Base-by-base conservation (phyloP, 1,140 invertebrate species). In the Protaetia brevitarsis region DNA sequence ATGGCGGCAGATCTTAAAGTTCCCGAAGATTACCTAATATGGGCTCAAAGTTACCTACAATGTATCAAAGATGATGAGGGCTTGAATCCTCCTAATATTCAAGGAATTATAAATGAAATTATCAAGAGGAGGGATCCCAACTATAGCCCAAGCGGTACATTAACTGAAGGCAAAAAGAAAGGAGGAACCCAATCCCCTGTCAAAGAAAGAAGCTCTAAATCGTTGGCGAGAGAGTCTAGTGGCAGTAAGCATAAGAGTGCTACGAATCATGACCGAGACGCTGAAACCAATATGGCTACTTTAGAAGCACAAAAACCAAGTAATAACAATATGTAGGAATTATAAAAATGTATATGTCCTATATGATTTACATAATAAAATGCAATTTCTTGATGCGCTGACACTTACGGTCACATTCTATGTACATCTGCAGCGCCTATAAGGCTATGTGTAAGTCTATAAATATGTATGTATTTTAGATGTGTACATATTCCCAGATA, bases 141-240 rank as follows among this genome's bases (percentile, higher is more conserved):
- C 41, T 51, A 51, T 5, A 5, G 3, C 2, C 11, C 71, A 74
- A 28, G 78, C 86, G 31, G 4, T 51, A 10, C 31, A 34, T 34
- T 23, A 23, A 21, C 6, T 23, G 41, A 51, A 51, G 11, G 7
- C 41, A 51, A 8, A 51, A 51, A 34, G 31, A 34, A 34, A 34
- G 2, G 4, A 10, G 16, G 41, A 51, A 23, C n/a, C n/a, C n/a
- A n/a, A n/a, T n/a, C n/a, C n/a, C n/a, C n/a, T n/a, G n/a, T n/a
- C n/a, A n/a, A 51, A 51, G 19, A 51, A 34, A n/a, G 31, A 8
- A 6, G 31, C 4, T 51, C 41, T 51, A 51, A 19, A 21, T 51
- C 41, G 21, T 51, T 51, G 16, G 3, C 41, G 2, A 51, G 26
- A 19, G 26, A 16, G 1, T 19, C 41, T 5, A 51, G 41, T 23